A percentile compares a stretch with the other conserved stretches of the same genome.
phyloP scores from a whole-genome alignment of 2,888 invertebrate genomes.

The Nysson spinosus region DNA sequence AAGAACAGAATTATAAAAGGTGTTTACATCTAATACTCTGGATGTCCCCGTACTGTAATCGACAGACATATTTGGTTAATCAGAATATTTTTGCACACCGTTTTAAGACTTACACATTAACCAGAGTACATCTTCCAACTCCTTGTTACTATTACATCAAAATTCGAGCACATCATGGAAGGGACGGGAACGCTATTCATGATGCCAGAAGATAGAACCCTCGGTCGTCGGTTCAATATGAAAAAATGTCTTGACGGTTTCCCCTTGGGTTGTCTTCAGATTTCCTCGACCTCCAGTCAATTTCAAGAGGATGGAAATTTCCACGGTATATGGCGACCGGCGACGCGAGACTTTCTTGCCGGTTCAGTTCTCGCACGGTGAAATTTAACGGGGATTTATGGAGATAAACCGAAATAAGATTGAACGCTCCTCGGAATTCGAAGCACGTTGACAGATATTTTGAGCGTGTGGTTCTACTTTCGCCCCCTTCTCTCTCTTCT shows the following conservation, averaged over 20 bases:
- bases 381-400: constrained; percentile 64
- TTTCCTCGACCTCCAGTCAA: constrained; percentile 28
- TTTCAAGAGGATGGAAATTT: constrained; percentile 52
- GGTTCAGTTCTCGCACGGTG: constrained; percentile 32
- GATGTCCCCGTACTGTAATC: too few species aligned
- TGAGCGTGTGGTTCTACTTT: constrained; percentile 11
- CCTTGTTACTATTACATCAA: too few species aligned
- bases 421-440: constrained; percentile 51
- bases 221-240: not conserved
- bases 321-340: constrained; percentile 20
- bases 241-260: constrained; percentile 39
- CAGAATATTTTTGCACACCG: too few species aligned
- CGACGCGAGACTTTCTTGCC: constrained; percentile 2
- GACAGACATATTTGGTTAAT: too few species aligned
- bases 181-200: too few species aligned
- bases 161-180: too few species aligned
- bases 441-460: constrained; percentile 55
- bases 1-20: too few species aligned
- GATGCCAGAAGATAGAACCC: too few species aligned
- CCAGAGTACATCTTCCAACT: too few species aligned
- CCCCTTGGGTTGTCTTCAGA: not conserved
- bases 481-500: not conserved
- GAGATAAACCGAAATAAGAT: constrained; percentile 63
- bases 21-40: too few species aligned
- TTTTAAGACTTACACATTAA: too few species aligned